These are phyloP conservation scores for Macrobrachium rosenbergii DNA, from an alignment of 1,140 invertebrate genomes.

Conservation along the genomic window DNA sequence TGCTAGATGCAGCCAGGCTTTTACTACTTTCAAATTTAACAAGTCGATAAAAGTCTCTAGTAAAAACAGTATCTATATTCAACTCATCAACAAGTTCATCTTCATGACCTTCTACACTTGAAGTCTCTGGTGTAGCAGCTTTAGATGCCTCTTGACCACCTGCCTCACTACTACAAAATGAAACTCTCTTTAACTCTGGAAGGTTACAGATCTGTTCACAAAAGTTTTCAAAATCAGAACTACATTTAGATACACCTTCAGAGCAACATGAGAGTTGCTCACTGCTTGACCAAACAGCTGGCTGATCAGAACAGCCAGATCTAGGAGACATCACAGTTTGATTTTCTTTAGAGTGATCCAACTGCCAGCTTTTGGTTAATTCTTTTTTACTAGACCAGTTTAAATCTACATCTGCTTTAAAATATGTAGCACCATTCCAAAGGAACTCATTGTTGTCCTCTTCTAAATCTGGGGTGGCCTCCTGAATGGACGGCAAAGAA, in stretches of 20 bases:
- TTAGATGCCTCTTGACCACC: constrained; percentile 74
- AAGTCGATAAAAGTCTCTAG: constrained; percentile 63
- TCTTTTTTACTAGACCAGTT: constrained; percentile 62
- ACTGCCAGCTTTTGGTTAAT: constrained; percentile 56
- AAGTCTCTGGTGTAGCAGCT: constrained; percentile 53
- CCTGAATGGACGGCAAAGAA: constrained; percentile 80
- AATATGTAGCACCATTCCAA: constrained; percentile 79
- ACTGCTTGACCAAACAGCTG: constrained; percentile 62
- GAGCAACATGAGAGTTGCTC: constrained; percentile 65
- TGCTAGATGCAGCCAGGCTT: constrained; percentile 77
- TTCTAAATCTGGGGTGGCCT: constrained; percentile 80
- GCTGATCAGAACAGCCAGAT: constrained; percentile 62
- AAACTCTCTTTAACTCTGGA: constrained; percentile 79
- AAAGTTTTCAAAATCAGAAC: constrained; percentile 64
- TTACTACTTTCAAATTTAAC: constrained; percentile 64
- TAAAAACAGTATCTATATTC: constrained; percentile 66
- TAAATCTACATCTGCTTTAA: constrained; percentile 67
- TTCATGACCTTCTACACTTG: constrained; percentile 52
- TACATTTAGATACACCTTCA: constrained; percentile 59
- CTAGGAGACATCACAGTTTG: constrained; percentile 47
- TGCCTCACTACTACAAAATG: constrained; percentile 75
- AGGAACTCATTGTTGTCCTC: constrained; percentile 81
- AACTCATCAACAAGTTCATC: constrained; percentile 69
- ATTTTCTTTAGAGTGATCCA: constrained; percentile 52
- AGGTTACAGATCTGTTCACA: constrained; percentile 67